phyloP scores from a whole-genome alignment of 2,113 vertebrate genomes.

The Paralichthys olivaceus region DNA sequence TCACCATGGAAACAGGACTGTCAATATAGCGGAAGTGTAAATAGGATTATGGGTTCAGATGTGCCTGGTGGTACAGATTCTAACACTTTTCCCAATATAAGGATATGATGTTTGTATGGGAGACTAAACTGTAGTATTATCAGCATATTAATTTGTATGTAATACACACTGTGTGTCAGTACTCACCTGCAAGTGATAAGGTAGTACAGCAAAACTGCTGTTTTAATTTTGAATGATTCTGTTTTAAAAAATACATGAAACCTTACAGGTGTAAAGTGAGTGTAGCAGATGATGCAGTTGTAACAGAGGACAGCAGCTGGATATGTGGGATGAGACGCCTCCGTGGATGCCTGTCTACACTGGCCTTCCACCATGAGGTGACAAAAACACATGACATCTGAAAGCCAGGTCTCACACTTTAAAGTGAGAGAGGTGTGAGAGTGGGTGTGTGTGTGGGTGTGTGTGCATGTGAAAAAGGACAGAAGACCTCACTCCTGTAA shows the following conservation, averaged over 20 bases:
- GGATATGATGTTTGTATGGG: neutral
- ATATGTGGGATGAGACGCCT: conserved; percentile 18
- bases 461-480: conserved; percentile 15
- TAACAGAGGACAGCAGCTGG: neutral
- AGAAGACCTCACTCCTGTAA: conserved; percentile 20
- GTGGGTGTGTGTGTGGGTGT: conserved; percentile 11
- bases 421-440: conserved; percentile 13
- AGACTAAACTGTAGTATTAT: neutral
- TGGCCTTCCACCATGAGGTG: conserved; percentile 25
- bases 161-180: neutral
- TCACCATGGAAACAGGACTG: conserved; percentile 1
- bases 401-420: conserved; percentile 39
- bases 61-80: neutral
- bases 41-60: conserved; percentile 12
- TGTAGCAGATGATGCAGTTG: neutral
- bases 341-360: conserved; percentile 5
- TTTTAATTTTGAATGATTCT: neutral
- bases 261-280: neutral
- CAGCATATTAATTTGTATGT: neutral
- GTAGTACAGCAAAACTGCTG: neutral
- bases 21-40: conserved; percentile 1
- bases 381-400: conserved; percentile 35
- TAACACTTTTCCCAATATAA: neutral
- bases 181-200: neutral
- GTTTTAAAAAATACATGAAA: neutral